Evolutionary conservation across 2,113 vertebrate species (phyloP).

Genomic region (Podarcis muralis): DNA sequence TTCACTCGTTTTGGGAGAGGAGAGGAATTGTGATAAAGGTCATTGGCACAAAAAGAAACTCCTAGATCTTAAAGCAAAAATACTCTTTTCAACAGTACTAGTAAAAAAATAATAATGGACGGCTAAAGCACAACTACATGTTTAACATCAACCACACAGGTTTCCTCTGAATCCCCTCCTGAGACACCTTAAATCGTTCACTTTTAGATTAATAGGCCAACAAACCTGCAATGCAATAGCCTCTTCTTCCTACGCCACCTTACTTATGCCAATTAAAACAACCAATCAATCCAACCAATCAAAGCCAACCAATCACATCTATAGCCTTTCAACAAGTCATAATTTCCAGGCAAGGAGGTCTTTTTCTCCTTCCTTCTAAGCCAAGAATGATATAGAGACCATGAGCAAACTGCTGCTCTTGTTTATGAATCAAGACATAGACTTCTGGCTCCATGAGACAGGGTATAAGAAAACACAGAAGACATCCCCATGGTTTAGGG

Average conservation of each 20-base stretch:
- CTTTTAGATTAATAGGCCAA: background rate
- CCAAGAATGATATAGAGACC: background rate
- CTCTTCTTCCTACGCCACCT: too few relatives aligned
- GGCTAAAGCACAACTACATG: too few relatives aligned
- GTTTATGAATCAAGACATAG: background rate
- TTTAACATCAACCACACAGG: background rate
- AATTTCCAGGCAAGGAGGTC: background rate
- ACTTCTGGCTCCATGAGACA: background rate
- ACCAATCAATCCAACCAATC: background rate
- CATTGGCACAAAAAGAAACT: background rate
- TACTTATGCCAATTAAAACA: too few relatives aligned
- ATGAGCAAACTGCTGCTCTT: background rate
- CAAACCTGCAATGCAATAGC: too few relatives aligned
- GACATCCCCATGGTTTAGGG: background rate
- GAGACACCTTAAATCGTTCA: background rate
- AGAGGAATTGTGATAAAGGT: background rate
- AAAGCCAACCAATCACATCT: background rate
- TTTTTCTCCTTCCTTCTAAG: background rate
- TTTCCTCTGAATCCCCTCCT: background rate
- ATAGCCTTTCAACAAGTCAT: background rate
- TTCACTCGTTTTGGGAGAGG: background rate
- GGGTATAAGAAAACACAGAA: background rate
- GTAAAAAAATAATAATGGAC: too few relatives aligned
- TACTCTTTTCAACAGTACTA: background rate
- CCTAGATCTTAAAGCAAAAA: background rate